phyloP scores from a whole-genome alignment of 2,113 vertebrate species.

The Odobenus rosmarus region DNA sequence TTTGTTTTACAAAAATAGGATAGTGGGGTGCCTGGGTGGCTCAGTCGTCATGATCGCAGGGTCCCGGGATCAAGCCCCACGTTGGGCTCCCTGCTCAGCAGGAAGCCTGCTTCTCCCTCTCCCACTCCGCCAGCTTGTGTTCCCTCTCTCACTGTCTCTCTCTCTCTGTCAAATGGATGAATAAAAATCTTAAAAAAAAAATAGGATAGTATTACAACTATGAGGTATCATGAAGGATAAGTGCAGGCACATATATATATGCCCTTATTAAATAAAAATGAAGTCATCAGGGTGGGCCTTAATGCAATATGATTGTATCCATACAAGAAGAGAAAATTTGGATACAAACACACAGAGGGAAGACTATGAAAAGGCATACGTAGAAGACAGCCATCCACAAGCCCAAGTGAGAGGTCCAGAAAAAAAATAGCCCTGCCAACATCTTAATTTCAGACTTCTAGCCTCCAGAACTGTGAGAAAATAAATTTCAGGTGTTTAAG shows the following conservation, averaged over 20 bases:
- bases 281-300: neutral
- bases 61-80: no score
- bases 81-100: no score
- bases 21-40: neutral
- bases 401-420: neutral
- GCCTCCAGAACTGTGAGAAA: neutral
- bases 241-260: neutral
- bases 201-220: neutral
- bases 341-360: neutral
- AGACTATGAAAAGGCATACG: neutral
- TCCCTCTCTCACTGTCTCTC: no score
- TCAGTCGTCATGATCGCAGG: no score
- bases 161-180: no score
- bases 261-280: neutral
- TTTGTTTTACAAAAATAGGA: neutral
- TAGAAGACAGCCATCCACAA: neutral
- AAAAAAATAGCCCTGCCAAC: neutral
- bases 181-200: neutral
- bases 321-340: neutral
- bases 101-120: no score
- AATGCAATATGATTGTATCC: neutral
- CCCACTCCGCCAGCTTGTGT: no score
- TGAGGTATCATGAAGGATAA: neutral
- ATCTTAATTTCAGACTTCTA: neutral
- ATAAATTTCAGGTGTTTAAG: neutral